Base-by-base conservation (phyloP, 1,140 invertebrate species). In the Oryctes rhinoceros region DNA sequence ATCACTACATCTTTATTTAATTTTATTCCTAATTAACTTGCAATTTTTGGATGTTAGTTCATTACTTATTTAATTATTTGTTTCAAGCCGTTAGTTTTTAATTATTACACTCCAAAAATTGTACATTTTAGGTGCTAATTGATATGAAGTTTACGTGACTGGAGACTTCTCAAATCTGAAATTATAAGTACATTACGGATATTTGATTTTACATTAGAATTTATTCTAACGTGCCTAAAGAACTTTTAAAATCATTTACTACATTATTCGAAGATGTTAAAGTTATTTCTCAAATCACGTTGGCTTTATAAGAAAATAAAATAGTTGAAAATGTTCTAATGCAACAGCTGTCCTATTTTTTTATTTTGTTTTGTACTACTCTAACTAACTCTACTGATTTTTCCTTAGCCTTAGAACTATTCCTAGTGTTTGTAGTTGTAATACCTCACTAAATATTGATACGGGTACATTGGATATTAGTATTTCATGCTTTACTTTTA, bases 331-430 rank as follows among this genome's bases (percentile, higher is more conserved):
- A 67, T 24, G 65, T 67, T 35, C 5, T 67, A 67, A 67, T 67
- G 65, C 65, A 67, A 67, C 65, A 20, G 65, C 65, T 67, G 65
- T 67, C 65, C 65, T 67, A 67, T 24, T 9, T 67, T 67, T 67
- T 67, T 24, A 4, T 5, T 24, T 20, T 5, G 9, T 67, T 35
- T 67, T 24, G 18, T 67, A 18, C 18, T 67, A n/a, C n/a, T n/a
- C n/a, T n/a, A 67, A 67, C 65, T 67, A 67, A 35, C 18, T 20
- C 20, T 67, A 18, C 6, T 67, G 4, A 67, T 18, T 18, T 24
- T 24, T 18, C 49, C n/a, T 53, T 53, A 13, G 9, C 49, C 49
- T 53, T 53, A 53, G 49, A 53, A 53, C 11, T 48, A 13, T 53
- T 24, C 65, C 65, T 67, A 67, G 24, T 67, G 24, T 30, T 30